Base-by-base conservation (phyloP, 1,140 invertebrate genomes). In the Macrobrachium nipponense region DNA sequence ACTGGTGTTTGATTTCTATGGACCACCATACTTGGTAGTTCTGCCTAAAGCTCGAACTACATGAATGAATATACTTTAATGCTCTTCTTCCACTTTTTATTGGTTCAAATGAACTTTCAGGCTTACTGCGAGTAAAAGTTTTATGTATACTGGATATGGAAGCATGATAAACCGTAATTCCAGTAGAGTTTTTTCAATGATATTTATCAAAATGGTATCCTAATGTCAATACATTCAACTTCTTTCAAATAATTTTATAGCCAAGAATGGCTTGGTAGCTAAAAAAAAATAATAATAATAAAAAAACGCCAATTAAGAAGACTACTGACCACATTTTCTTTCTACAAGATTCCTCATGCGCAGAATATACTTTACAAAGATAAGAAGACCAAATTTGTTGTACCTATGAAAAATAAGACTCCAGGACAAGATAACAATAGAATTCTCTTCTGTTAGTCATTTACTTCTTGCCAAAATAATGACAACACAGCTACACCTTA, bases 391-490 rank as follows among this genome's bases (percentile, higher is more conserved):
- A 59, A 59, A 27, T 20, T 59, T 78, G 59, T 20, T 70, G n/a
- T 11, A 59, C n/a, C 51, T 44, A 59, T 18, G 44, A 27, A 44
- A 82, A 51, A 72, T 20, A 70, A 59, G 51, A 82, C 58, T 73
- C 60, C 58, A 72, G 66, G 60, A 82, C 80, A 82, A 82, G 66
- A 82, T 75, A 70, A 82, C 80, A 75, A 72, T 36, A 82, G 51
- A 70, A 82, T 82, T 70, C 80, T 72, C 80, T 75, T 82, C 75
- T 82, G 70, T 75, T 82, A 70, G 43, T 82, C 68, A 61, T 82
- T 60, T 82, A 51, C 66, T 80, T 80, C 77, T 80, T 80, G 77
- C 77, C 77, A 80, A 77, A 77, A 70, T 80, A 80, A 79, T 79
- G 64, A 62, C 60, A 79, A 80, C 77, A 80, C 23, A 66, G 77